Conservation (phyloP, 1,140 invertebrate genomes). For the Drosophila prosaltans region DNA sequence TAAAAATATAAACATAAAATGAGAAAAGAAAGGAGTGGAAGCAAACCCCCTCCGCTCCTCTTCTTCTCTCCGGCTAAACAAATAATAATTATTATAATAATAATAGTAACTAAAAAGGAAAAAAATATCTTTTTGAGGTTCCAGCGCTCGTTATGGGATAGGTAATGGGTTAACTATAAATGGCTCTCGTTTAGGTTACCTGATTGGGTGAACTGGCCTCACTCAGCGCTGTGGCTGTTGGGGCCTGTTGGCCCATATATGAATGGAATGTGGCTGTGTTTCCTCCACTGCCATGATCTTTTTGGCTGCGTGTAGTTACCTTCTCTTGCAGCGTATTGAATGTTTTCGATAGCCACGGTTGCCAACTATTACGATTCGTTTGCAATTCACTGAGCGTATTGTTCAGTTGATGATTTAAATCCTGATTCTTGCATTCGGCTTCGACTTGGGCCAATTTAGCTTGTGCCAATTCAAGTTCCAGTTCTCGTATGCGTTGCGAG, state of each 20-base stretch:
- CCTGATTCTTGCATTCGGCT: slow-evolving; percentile 98
- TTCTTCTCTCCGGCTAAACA: background rate
- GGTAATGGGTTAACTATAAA: background rate
- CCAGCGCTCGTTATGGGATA: slow-evolving; percentile 40
- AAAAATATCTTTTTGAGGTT: slow-evolving; percentile 22
- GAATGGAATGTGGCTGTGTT: slow-evolving; percentile 79
- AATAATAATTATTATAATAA: background rate
- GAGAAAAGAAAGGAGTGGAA: background rate
- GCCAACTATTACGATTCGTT: slow-evolving; percentile 88
- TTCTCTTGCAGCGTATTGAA: slow-evolving; percentile 82
- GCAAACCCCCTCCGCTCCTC: background rate
- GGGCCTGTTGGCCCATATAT: slow-evolving; percentile 62
- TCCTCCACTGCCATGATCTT: slow-evolving; percentile 49
- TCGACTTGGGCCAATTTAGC: slow-evolving; percentile 98
- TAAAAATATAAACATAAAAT: slow-evolving; percentile 30
- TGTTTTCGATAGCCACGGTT: slow-evolving; percentile 96
- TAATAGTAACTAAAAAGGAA: slow-evolving; percentile 32
- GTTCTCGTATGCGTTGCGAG: slow-evolving; percentile 90
- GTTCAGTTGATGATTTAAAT: slow-evolving; percentile 95
- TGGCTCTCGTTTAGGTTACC: slow-evolving; percentile 63
- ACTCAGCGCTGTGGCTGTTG: slow-evolving; percentile 57
- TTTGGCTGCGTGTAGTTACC: slow-evolving; percentile 70
- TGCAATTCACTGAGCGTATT: slow-evolving; percentile 91
- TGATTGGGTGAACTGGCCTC: slow-evolving; percentile 81
- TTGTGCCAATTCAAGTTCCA: slow-evolving; percentile 97